A percentile compares a stretch with the other conserved stretches of the same genome.
Evolutionary conservation across 2,888 invertebrate species (phyloP).

Genomic region (Nephrotoma flavescens): DNA sequence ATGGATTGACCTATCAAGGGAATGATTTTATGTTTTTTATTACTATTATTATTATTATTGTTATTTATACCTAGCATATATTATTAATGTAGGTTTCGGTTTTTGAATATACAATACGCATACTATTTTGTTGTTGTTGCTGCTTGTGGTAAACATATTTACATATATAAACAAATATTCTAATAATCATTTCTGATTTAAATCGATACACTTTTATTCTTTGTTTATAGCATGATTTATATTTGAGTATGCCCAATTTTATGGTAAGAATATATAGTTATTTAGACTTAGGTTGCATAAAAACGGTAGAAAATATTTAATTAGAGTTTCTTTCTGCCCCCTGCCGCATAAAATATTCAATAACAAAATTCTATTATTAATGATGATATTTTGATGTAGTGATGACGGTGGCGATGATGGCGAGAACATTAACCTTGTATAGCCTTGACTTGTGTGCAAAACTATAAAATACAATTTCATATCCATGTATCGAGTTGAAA

Average conservation of each 20-base stretch:
- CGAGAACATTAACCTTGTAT: neutral
- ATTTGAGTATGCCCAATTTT: neutral
- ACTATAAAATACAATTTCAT: neutral
- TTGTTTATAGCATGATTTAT: neutral
- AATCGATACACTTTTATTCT: neutral
- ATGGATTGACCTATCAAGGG: neutral
- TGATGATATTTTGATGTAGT: neutral
- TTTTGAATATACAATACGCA: neutral
- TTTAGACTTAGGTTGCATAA: neutral
- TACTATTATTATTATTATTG: neutral
- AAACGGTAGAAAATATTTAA: neutral
- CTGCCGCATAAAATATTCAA: neutral
- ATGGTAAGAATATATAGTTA: neutral
- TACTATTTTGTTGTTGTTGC: neutral
- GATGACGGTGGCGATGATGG: neutral
- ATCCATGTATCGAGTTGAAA: neutral
- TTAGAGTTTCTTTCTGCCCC: neutral
- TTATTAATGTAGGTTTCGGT: neutral
- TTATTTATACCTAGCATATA: neutral
- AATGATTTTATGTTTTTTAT: neutral
- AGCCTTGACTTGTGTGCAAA: slow-evolving; percentile 3
- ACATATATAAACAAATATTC: neutral
- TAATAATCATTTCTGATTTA: neutral
- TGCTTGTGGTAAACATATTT: neutral
- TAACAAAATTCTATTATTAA: neutral